Percentiles rank a stretch among this genome's conserved stretches.
These are phyloP conservation scores for Sitta carolinensis DNA, from an alignment of 2,797 vertebrate species.

Conservation along the genomic window DNA sequence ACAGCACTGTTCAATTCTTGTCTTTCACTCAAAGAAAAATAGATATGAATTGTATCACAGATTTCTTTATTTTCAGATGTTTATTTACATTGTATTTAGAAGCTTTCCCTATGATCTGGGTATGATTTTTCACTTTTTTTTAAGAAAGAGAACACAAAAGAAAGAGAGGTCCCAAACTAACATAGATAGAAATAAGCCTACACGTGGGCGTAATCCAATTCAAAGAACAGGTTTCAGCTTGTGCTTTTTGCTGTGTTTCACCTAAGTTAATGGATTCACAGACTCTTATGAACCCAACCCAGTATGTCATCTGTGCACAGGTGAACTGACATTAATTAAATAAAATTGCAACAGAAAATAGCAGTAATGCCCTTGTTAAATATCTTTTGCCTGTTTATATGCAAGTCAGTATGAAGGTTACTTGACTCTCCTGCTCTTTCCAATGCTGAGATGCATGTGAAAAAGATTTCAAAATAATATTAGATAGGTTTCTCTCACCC, in stretches of 20 bases:
- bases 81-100: background rate
- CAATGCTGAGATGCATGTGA: background rate
- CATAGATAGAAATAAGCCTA: background rate
- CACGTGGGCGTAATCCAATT: background rate
- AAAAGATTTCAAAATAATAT: background rate
- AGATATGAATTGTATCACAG: background rate
- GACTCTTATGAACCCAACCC: background rate
- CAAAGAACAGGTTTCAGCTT: background rate
- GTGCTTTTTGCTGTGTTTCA: background rate
- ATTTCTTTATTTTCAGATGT: background rate
- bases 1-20: background rate
- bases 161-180: background rate
- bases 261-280: background rate
- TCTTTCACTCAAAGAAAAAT: background rate
- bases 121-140: background rate
- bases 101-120: background rate
- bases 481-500: background rate
- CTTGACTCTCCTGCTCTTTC: background rate
- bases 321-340: background rate
- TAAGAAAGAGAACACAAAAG: background rate
- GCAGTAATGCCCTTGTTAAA: background rate
- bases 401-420: background rate
- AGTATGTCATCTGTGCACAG: background rate
- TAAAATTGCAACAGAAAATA: background rate
- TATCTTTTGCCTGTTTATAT: background rate